phyloP scores from a whole-genome alignment of 2,797 vertebrate genomes.

The Cynodonichthys magdalenae region DNA sequence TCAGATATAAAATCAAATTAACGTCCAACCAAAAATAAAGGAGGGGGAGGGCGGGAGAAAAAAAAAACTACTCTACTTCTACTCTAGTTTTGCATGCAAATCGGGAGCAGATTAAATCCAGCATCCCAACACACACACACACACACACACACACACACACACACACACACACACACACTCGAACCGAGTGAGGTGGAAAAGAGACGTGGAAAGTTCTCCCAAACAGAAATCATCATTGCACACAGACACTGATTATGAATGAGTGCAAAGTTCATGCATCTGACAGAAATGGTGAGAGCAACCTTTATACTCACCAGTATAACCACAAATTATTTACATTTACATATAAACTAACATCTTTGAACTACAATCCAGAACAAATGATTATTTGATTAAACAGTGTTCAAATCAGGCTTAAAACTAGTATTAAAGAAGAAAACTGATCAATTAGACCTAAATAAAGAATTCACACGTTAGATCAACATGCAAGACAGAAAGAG shows the following conservation, averaged over 20 bases:
- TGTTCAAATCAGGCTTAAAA: neutral
- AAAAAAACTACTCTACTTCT: slow-evolving; percentile 60
- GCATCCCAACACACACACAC: slow-evolving; percentile 73
- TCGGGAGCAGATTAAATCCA: slow-evolving; percentile 70
- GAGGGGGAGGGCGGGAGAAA: slow-evolving; percentile 18
- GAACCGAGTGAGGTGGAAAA: slow-evolving; percentile 23
- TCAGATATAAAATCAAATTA: slow-evolving; percentile 83
- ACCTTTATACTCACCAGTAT: slow-evolving; percentile 4
- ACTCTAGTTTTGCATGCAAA: slow-evolving; percentile 72
- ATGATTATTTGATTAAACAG: neutral
- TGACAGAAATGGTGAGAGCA: slow-evolving; percentile 3
- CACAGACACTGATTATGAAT: slow-evolving; percentile 13
- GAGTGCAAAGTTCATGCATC: slow-evolving; percentile 53
- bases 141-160: slow-evolving; percentile 39
- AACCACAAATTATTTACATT: neutral
- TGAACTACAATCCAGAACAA: neutral
- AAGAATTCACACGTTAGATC: slow-evolving; percentile 25
- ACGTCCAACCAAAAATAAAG: slow-evolving; percentile 60
- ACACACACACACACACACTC: slow-evolving; percentile 31
- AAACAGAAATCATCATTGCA: slow-evolving; percentile 36
- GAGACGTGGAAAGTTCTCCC: slow-evolving; percentile 47
- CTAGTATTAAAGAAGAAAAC: neutral
- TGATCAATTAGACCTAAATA: neutral
- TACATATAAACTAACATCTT: neutral
- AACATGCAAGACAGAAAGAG: slow-evolving; percentile 64